Evolutionary conservation across 2,888 invertebrate genomes (phyloP).

Genomic region (Eledone cirrhosa): DNA sequence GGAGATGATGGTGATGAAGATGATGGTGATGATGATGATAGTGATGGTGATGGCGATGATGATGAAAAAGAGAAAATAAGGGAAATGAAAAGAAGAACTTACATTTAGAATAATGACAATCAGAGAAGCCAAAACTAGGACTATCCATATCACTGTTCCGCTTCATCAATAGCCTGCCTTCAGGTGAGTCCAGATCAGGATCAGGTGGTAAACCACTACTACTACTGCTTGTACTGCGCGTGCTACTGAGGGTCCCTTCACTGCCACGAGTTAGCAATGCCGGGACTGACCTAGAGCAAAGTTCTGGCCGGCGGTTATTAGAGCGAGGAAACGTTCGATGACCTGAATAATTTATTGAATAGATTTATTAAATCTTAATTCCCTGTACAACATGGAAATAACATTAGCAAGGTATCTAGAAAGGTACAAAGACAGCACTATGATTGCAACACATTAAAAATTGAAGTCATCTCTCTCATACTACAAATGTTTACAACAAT

Average conservation of each 20-base stretch:
- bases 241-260: conserved; percentile 44
- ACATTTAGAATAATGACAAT: conserved; percentile 56
- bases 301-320: conserved; percentile 46
- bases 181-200: conserved; percentile 59
- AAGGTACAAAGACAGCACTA: too few species aligned
- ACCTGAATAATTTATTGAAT: conserved; percentile 36
- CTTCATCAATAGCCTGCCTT: conserved; percentile 44
- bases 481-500: too few species aligned
- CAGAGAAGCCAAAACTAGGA: conserved; percentile 42
- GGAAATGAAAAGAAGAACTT: conserved; percentile 35
- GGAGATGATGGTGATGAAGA: too few species aligned
- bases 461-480: too few species aligned
- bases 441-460: too few species aligned
- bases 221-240: conserved; percentile 57
- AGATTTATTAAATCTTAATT: too few species aligned
- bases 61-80: background rate
- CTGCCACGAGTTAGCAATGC: conserved; percentile 53
- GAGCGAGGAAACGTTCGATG: conserved; percentile 57
- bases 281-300: conserved; percentile 43
- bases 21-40: too few species aligned
- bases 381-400: too few species aligned
- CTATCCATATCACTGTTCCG: conserved; percentile 47
- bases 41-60: too few species aligned
- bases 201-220: conserved; percentile 62
- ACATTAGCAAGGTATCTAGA: too few species aligned